Conservation (phyloP, 2,797 vertebrate species). For the Poecilia gillii region DNA sequence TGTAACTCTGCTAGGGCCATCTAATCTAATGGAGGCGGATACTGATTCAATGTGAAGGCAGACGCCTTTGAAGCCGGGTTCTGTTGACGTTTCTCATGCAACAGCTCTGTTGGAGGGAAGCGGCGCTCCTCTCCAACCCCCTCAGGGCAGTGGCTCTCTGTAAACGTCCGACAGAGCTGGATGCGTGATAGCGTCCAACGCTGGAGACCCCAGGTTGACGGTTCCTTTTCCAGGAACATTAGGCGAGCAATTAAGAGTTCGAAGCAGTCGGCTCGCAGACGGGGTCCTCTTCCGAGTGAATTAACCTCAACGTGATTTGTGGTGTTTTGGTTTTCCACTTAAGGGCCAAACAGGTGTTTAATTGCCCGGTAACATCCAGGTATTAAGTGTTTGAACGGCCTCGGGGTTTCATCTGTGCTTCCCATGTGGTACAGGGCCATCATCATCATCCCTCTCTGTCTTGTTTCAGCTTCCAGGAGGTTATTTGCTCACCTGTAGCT, state of each 20-base stretch:
- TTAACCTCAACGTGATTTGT: slow-evolving; percentile 15
- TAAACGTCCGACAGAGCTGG: slow-evolving; percentile 30
- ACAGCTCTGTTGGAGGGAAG: slow-evolving; percentile 64
- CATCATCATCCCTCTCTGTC: slow-evolving; percentile 1
- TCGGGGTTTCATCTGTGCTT: slow-evolving; percentile 5
- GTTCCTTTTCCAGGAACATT: slow-evolving; percentile 43
- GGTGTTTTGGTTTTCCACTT: not conserved
- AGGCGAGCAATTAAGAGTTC: slow-evolving; percentile 45
- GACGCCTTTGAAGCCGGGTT: slow-evolving; percentile 70
- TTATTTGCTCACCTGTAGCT: not conserved
- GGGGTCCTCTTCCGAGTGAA: slow-evolving; percentile 29
- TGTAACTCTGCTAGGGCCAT: slow-evolving; percentile 74
- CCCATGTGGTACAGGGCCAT: slow-evolving; percentile 6
- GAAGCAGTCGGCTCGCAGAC: slow-evolving; percentile 18
- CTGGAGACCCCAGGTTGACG: slow-evolving; percentile 50
- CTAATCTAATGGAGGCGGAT: slow-evolving; percentile 74
- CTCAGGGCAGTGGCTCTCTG: slow-evolving; percentile 50
- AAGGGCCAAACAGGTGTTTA: slow-evolving; percentile 29
- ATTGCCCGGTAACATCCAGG: slow-evolving; percentile 3
- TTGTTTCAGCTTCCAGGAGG: slow-evolving; percentile 9
- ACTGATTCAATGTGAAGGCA: slow-evolving; percentile 80
- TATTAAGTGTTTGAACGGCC: not conserved
- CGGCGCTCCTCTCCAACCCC: slow-evolving; percentile 62
- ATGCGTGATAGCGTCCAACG: slow-evolving; percentile 65
- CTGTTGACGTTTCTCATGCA: slow-evolving; percentile 75